Evolutionary conservation across 2,797 vertebrate genomes (phyloP), one percentile per base, ranked within the genome.

Genomic region (Hippocampus kuda): DNA sequence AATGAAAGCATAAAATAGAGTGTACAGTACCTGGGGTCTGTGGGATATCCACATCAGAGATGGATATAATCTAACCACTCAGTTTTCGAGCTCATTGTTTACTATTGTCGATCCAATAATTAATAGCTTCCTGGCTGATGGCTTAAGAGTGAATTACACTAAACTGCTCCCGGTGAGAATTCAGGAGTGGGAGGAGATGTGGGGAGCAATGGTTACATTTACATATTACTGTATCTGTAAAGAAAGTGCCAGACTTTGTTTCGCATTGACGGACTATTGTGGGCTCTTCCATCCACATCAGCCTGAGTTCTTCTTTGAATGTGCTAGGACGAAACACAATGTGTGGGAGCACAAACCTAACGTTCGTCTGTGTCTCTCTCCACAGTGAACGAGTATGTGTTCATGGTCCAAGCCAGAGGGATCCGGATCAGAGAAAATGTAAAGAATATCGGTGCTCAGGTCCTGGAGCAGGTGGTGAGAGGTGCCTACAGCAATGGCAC

Each of bases 361-460:
- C 70, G 67, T 69, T 27, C 5, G 22, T 34, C 18, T 67, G 18
- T 46, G 26, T 9, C 3, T 81, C 26, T 81, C 16, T 78, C 76
- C 68, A 16, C 90, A 99, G 97, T 97, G 86, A 99, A 98, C 84
- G 96, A 96, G 87, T 98, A 98, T 91, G 89, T 98, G 89, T 99
- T 98, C 91, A 97, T 95, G 97, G 94, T 96, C 90, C 95, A 99
- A 88, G 96, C 96, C 70, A 93, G 92, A 70, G 93, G 95, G 81
- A 96, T 99, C 80, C 91, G 94, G 87, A 93, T 99, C 83, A 92
- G 91, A 70, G 91, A 99, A 85, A 98, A 98, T 72, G 89, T 99
- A 87, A 88, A 89, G 69, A 95, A 91, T 20, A 98, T 98, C 1
- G 95, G 96, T 2, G 94, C 92, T 48, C 96, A 98, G 89, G 93